Evolutionary conservation across 2,888 invertebrate species (phyloP).

Genomic region (Brachypalpus laphriformis): DNA sequence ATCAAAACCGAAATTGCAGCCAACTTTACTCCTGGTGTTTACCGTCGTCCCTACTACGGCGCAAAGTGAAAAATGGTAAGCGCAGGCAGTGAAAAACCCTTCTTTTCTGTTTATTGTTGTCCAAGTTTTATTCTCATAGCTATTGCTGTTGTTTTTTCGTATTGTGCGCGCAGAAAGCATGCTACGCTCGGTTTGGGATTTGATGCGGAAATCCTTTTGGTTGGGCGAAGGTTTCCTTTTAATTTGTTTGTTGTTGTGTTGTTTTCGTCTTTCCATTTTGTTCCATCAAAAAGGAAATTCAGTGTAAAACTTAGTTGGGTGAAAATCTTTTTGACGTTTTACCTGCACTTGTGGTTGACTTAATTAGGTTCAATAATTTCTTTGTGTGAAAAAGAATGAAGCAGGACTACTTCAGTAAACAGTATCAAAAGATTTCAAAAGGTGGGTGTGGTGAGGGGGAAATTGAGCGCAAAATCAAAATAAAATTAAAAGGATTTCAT

Average conservation of each 20-base stretch:
- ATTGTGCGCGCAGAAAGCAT: conserved; percentile 5
- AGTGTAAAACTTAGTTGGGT: conserved; percentile 38
- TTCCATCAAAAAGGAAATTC: background rate
- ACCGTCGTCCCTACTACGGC: background rate
- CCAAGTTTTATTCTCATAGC: conserved; percentile 6
- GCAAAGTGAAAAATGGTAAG: conserved; percentile 18
- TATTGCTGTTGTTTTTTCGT: conserved; percentile 6
- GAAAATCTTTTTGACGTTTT: conserved; percentile 36
- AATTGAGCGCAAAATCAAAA: background rate
- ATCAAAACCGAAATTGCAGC: conserved; percentile 17
- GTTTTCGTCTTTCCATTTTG: background rate
- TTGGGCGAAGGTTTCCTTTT: conserved; percentile 49
- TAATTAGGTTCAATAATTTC: conserved; percentile 46
- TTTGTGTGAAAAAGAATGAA: background rate
- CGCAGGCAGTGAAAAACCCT: background rate
- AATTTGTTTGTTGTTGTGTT: conserved; percentile 18
- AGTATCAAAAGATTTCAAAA: background rate
- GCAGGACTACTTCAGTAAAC: background rate
- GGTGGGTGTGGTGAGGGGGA: background rate
- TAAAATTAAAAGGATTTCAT: too few relatives aligned
- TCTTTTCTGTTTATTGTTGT: background rate
- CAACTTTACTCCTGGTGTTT: conserved; percentile 17
- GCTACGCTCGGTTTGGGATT: conserved; percentile 9
- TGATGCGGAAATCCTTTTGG: conserved; percentile 44
- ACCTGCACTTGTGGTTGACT: background rate